phyloP scores from a whole-genome alignment of 2,797 vertebrate species.

The Pteronotus mesoamericanus region DNA sequence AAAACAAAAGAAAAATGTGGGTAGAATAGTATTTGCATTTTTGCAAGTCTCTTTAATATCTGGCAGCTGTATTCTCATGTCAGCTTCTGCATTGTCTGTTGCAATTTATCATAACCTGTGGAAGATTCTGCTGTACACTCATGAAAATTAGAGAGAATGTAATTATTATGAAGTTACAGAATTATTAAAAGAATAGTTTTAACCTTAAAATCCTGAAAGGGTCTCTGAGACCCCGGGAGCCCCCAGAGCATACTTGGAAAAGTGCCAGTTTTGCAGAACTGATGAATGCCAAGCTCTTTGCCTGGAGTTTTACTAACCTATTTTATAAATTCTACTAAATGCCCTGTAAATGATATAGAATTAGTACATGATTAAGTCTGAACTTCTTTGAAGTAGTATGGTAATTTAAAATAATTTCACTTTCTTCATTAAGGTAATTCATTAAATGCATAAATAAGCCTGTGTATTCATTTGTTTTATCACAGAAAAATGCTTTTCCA shows the following conservation, averaged over 20 bases:
- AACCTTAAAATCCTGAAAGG: background rate
- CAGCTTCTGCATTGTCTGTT: background rate
- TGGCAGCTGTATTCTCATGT: background rate
- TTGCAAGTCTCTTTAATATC: background rate
- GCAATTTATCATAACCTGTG: background rate
- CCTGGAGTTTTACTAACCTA: background rate
- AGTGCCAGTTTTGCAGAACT: background rate
- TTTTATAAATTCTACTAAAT: background rate
- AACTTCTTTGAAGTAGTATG: background rate
- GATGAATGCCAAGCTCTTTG: background rate
- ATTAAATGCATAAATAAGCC: background rate
- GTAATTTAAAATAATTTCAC: background rate
- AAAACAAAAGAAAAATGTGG: background rate
- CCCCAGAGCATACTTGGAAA: background rate
- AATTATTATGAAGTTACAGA: background rate
- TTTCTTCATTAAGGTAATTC: background rate
- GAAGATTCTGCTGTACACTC: background rate
- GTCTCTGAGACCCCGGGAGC: background rate
- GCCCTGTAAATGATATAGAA: background rate
- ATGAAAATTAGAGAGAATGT: background rate
- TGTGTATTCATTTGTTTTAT: background rate
- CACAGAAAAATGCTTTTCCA: background rate
- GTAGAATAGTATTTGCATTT: background rate
- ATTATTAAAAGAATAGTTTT: constrained; percentile 1
- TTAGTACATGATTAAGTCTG: background rate